A percentile compares a stretch with the other conserved stretches of the same genome.
Conservation (phyloP, 2,888 invertebrate species). For the Gymnocheta viridis region DNA sequence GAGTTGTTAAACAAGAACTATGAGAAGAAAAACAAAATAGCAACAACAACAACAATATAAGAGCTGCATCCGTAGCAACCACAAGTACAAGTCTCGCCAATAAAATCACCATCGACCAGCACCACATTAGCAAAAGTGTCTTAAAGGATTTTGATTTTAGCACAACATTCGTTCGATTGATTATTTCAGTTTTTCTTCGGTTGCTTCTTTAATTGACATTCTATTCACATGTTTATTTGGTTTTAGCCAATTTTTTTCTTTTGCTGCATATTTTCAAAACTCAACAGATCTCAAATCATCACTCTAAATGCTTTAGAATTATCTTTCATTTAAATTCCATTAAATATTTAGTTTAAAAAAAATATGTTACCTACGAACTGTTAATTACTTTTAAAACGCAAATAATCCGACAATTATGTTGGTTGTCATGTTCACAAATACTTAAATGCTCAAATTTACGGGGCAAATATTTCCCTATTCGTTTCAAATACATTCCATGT, state of each 20-base stretch:
- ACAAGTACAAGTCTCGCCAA: constrained; percentile 22
- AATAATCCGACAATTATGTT: background rate
- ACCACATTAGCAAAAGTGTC: constrained; percentile 44
- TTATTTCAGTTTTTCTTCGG: background rate
- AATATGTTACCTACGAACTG: background rate
- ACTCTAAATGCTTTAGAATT: background rate
- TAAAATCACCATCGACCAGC: constrained; percentile 1
- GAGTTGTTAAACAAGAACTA: constrained; percentile 20
- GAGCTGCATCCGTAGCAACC: constrained; percentile 22
- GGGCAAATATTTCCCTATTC: background rate
- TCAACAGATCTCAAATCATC: background rate
- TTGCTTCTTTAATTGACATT: constrained; percentile 25
- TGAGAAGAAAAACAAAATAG: background rate
- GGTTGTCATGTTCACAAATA: background rate
- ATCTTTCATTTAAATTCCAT: background rate
- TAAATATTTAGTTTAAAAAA: background rate
- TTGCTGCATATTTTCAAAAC: background rate
- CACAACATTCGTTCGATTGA: constrained; percentile 5
- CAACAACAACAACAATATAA: constrained; percentile 1
- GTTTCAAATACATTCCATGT: background rate
- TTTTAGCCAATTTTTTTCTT: background rate
- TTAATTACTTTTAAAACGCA: constrained; percentile 17
- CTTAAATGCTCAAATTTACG: background rate
- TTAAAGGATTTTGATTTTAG: constrained; percentile 47
- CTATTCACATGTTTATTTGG: constrained; percentile 4